These are phyloP conservation scores for Caenorhabditis sp. DNA, from an alignment of 2,888 invertebrate genomes.

Conservation along the genomic window DNA sequence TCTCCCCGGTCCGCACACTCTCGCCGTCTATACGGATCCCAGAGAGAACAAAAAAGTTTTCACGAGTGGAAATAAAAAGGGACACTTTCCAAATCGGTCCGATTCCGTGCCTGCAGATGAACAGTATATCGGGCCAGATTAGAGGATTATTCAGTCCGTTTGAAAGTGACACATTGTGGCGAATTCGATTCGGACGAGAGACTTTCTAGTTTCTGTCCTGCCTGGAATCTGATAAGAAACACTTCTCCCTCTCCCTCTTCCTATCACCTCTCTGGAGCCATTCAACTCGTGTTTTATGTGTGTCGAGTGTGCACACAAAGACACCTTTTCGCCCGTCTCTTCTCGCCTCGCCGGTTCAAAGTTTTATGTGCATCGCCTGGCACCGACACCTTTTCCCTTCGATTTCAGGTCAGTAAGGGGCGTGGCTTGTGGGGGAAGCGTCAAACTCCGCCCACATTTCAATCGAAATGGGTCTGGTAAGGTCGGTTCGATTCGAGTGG, in stretches of 20 bases:
- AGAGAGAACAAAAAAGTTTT: neutral
- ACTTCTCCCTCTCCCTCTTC: neutral
- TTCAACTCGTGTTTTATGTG: constrained; percentile 36
- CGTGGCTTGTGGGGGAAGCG: neutral
- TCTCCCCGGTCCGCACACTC: neutral
- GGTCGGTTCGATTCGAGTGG: too few relatives aligned
- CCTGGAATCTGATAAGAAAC: neutral
- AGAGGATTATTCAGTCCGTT: too few relatives aligned
- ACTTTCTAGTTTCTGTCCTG: too few relatives aligned
- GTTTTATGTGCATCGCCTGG: constrained; percentile 14
- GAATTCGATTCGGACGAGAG: too few relatives aligned
- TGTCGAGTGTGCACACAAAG: constrained; percentile 40
- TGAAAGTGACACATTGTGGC: too few relatives aligned
- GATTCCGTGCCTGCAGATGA: too few relatives aligned
- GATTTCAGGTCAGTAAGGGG: neutral
- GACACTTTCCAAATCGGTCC: too few relatives aligned
- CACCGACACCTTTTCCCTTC: constrained; percentile 34
- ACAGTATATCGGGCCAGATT: too few relatives aligned
- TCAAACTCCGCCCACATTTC: constrained; percentile 1
- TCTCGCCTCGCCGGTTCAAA: constrained; percentile 1
- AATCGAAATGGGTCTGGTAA: too few relatives aligned
- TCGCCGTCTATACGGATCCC: constrained; percentile 4
- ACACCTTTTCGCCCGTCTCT: neutral
- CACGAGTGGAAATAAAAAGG: too few relatives aligned
- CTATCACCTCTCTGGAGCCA: constrained; percentile 27